phyloP scores from a whole-genome alignment of 1,140 invertebrate genomes.

The Cherax quadricarinatus region DNA sequence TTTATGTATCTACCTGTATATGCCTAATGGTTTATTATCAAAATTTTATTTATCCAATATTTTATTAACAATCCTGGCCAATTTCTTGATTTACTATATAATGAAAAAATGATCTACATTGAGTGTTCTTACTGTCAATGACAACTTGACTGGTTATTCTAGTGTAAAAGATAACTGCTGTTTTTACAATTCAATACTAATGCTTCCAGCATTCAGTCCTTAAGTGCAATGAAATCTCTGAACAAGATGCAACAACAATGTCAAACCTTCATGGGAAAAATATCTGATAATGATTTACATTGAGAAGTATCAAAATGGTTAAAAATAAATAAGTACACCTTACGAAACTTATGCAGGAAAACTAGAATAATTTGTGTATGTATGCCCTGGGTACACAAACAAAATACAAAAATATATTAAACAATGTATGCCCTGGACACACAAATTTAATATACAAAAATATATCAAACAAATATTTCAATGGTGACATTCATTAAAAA shows the following conservation, averaged over 20 bases:
- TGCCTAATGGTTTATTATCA: too few relatives aligned
- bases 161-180: too few relatives aligned
- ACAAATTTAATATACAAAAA: conserved; percentile 44
- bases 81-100: too few relatives aligned
- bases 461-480: background rate
- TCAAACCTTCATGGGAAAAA: background rate
- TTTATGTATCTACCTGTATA: too few relatives aligned
- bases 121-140: too few relatives aligned
- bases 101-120: too few relatives aligned
- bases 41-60: too few relatives aligned
- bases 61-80: too few relatives aligned
- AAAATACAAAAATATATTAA: conserved; percentile 49
- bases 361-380: background rate
- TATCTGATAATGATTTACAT: background rate
- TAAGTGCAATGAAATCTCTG: too few relatives aligned
- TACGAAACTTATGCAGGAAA: background rate
- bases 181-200: too few relatives aligned
- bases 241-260: background rate
- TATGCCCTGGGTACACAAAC: conserved; percentile 7
- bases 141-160: too few relatives aligned
- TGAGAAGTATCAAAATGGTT: background rate
- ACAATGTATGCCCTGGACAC: background rate
- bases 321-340: conserved; percentile 26
- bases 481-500: background rate
- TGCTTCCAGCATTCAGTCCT: background rate